phyloP scores from a whole-genome alignment of 35 echinoderm and acorn worm species.

The Ophioderma brevispina region DNA sequence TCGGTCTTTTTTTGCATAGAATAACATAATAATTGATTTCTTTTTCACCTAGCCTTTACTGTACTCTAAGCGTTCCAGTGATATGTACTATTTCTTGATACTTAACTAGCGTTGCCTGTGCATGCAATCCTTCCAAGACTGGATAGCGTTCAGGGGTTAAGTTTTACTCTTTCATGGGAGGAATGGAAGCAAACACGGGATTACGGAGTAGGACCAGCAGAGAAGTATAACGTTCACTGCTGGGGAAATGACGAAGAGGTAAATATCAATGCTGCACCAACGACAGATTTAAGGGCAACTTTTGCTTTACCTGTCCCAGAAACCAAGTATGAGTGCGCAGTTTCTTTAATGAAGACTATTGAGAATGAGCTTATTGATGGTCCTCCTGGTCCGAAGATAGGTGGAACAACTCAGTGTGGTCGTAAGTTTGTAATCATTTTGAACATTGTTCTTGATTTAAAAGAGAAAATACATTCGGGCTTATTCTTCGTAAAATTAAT shows the following conservation, averaged over 20 bases:
- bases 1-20: too few species aligned
- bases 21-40: too few species aligned
- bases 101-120: neutral
- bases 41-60: too few species aligned
- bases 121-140: neutral
- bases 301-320: neutral
- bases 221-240: neutral
- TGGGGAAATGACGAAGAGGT: neutral
- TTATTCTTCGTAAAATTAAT: too few species aligned
- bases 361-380: neutral
- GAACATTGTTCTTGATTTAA: too few species aligned
- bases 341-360: neutral
- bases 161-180: neutral
- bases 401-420: neutral
- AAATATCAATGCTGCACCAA: neutral
- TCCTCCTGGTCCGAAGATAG: neutral
- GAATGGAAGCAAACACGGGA: neutral
- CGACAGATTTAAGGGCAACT: neutral
- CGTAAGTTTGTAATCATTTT: neutral
- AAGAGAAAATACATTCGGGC: too few species aligned
- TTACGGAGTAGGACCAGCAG: neutral
- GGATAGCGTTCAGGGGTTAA: neutral
- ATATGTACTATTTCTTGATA: too few species aligned
- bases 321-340: neutral
- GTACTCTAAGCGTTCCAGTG: too few species aligned